phyloP scores from a whole-genome alignment of 1,140 invertebrate genomes.

The Asbolus verrucosus region DNA sequence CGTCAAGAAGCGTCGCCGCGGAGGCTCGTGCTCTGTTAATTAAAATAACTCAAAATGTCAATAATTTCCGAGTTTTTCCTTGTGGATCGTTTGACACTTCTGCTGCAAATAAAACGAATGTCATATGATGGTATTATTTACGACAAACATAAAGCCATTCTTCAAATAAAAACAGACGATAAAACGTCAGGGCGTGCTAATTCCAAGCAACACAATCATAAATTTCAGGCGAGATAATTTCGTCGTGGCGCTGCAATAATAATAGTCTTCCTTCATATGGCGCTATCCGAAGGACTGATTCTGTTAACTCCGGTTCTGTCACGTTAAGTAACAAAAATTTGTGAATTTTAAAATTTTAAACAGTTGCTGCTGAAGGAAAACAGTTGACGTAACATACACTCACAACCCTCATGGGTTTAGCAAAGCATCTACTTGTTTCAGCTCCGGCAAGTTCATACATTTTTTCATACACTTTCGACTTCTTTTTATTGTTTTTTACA shows the following conservation, averaged over 20 bases:
- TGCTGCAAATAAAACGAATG: background rate
- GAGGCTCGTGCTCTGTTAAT: background rate
- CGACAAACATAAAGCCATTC: background rate
- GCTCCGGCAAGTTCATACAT: too few species aligned
- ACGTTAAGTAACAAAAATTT: too few species aligned
- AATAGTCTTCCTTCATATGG: background rate
- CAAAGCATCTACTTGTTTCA: too few species aligned
- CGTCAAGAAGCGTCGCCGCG: background rate
- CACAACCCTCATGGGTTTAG: too few species aligned
- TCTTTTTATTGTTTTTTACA: too few species aligned
- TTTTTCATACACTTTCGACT: too few species aligned
- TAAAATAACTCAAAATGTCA: background rate
- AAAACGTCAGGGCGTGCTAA: background rate
- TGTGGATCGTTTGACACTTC: background rate
- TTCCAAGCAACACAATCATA: background rate
- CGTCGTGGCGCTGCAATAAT: background rate
- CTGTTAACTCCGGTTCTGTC: too few species aligned
- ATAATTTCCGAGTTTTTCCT: background rate
- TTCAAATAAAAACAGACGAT: conserved; percentile 1
- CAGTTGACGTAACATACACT: too few species aligned
- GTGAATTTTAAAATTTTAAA: too few species aligned
- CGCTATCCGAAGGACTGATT: too few species aligned
- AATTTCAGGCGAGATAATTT: conserved; percentile 1
- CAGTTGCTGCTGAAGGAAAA: too few species aligned
- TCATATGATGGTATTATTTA: conserved; percentile 8